Evolutionary conservation across 2,888 invertebrate genomes (phyloP).

Genomic region (Drosophila neutralis): DNA sequence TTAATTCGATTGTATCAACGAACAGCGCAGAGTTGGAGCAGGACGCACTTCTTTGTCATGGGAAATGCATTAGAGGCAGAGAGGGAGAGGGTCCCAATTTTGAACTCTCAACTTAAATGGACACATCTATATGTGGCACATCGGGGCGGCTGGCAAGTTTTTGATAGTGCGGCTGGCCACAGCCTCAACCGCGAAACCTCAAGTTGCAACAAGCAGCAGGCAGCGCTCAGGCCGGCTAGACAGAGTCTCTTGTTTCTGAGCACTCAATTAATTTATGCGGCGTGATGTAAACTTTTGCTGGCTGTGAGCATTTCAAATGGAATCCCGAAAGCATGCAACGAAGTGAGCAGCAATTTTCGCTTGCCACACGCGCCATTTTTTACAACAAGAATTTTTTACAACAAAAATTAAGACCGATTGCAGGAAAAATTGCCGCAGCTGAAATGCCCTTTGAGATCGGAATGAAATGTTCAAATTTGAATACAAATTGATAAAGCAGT

Average conservation of each 20-base stretch:
- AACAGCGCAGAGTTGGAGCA: conserved; percentile 6
- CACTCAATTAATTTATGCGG: conserved; percentile 74
- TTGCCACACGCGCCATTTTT: conserved; percentile 29
- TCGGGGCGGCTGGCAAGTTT: conserved; percentile 49
- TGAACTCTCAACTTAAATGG: conserved; percentile 21
- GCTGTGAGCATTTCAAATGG: conserved; percentile 40
- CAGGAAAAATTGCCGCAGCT: too few relatives aligned
- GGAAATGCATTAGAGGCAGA: conserved; percentile 68
- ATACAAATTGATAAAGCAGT: background rate
- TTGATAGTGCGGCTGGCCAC: conserved; percentile 64
- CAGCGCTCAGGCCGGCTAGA: conserved; percentile 27
- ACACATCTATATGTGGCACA: conserved; percentile 43
- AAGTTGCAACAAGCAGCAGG: background rate
- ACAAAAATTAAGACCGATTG: background rate
- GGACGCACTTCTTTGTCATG: conserved; percentile 34
- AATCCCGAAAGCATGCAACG: conserved; percentile 14
- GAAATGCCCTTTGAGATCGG: background rate
- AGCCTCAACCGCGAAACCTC: conserved; percentile 11
- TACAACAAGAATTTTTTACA: conserved; percentile 8
- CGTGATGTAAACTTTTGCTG: conserved; percentile 53
- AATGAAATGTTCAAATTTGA: background rate
- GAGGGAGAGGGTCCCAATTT: background rate
- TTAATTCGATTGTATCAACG: conserved; percentile 76
- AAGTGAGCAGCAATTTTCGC: conserved; percentile 30
- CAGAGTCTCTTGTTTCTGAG: conserved; percentile 32